Evolutionary conservation across 1,140 invertebrate species (phyloP), one percentile per base, ranked within the genome.

Genomic region (Ceratina calcarata): DNA sequence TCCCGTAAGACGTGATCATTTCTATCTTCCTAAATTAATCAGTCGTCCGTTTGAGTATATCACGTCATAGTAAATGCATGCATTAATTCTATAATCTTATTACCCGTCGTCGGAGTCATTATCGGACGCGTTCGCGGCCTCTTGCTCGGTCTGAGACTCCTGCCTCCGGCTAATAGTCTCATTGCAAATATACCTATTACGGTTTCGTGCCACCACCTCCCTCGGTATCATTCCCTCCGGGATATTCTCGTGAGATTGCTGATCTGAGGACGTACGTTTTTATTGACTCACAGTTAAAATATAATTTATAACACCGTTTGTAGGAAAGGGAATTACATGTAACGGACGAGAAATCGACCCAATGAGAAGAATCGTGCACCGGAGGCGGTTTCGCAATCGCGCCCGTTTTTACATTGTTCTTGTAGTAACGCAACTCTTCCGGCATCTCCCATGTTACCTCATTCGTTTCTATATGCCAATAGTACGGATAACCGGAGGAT

Each of bases 381-480:
- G 84, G 78, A 27, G 6, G 64, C 68, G 86, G 86, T 73, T 86
- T 75, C 32, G 74, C 16, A 12, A 62, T 10, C 32, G 80, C 74
- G 60, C 83, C 81, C 27, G 49, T 68, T 65, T 91, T 87, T 32
- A 79, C 68, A 22, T 84, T 84, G 68, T 89, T 89, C 49, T 83
- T 87, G 49, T 89, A 74, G 3, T 85, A 85, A 20, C 91, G 93
- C 68, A 94, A 93, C 84, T 95, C 95, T 8, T 91, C 80, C 24
- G 96, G 96, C 74, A 95, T 94, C 76, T 96, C 95, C 96, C 96
- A 97, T 13, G 95, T 96, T 2, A 96, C 96, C 86, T 95, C 94
- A 90, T 96, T 96, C 1, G 95, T 96, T 70, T 94, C 91, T 15
- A 93, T 94, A 87, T 96, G 95, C 96, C 96, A 97, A 88, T 96